phyloP scores from a whole-genome alignment of 1,140 invertebrate species.

The Pogonus chalceus region DNA sequence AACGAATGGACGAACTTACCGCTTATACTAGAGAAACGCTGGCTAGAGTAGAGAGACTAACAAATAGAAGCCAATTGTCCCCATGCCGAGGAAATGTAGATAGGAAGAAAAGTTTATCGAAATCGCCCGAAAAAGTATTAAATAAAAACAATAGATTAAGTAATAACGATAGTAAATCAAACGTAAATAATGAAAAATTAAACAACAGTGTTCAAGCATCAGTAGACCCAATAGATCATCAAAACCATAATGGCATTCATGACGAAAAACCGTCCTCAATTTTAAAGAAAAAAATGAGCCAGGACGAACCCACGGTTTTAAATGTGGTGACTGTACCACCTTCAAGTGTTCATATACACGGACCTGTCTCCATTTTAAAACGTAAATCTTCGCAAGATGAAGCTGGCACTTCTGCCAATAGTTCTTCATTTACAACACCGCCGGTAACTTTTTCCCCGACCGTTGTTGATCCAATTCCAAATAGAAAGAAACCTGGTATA shows the following conservation, averaged over 20 bases:
- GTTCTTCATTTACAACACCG: slow-evolving; percentile 46
- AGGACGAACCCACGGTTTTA: slow-evolving; percentile 35
- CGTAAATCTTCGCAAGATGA: slow-evolving; percentile 58
- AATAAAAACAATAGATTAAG: slow-evolving; percentile 7
- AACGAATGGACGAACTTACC: slow-evolving; percentile 51
- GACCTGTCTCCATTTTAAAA: slow-evolving; percentile 66
- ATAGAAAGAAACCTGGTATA: slow-evolving; percentile 56
- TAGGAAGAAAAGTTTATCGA: slow-evolving; percentile 3
- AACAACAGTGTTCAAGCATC: slow-evolving; percentile 25
- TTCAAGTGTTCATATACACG: slow-evolving; percentile 34
- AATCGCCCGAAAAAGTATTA: slow-evolving; percentile 10
- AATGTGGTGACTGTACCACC: slow-evolving; percentile 18
- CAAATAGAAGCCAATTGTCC: slow-evolving; percentile 36
- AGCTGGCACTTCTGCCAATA: slow-evolving; percentile 25
- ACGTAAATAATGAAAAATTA: slow-evolving; percentile 15
- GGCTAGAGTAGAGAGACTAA: slow-evolving; percentile 52
- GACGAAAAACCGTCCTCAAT: slow-evolving; percentile 23
- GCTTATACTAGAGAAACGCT: slow-evolving; percentile 55
- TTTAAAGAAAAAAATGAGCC: slow-evolving; percentile 27
- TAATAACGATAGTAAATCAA: slow-evolving; percentile 14
- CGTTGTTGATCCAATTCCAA: slow-evolving; percentile 47
- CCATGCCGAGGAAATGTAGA: not conserved
- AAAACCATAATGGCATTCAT: not conserved
- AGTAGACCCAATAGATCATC: not conserved
- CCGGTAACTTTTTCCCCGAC: slow-evolving; percentile 60